These are phyloP conservation scores for Abscondita cerata DNA, from an alignment of 2,888 invertebrate species.

Conservation along the genomic window DNA sequence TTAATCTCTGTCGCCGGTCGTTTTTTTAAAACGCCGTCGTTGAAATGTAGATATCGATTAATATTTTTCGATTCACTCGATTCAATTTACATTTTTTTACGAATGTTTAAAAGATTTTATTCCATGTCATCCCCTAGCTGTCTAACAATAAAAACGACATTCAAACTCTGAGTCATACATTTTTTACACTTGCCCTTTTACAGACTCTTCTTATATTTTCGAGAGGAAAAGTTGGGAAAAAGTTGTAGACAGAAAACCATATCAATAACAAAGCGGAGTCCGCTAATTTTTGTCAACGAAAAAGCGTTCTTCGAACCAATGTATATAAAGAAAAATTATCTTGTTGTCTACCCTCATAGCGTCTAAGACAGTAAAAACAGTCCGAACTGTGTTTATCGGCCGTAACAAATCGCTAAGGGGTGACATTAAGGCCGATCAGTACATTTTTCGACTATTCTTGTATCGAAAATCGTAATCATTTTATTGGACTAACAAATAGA, in stretches of 20 bases:
- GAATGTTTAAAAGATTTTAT: too few species aligned
- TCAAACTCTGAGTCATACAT: slow-evolving; percentile 30
- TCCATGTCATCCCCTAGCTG: too few species aligned
- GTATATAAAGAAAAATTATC: slow-evolving; percentile 31
- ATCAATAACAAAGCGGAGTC: slow-evolving; percentile 47
- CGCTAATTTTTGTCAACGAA: slow-evolving; percentile 26
- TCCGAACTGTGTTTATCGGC: slow-evolving; percentile 55
- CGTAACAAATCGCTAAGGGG: slow-evolving; percentile 56
- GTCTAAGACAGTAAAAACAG: slow-evolving; percentile 52
- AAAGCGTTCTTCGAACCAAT: slow-evolving; percentile 11
- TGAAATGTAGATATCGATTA: too few species aligned
- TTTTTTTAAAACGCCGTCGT: too few species aligned
- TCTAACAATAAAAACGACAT: slow-evolving; percentile 24
- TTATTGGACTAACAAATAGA: slow-evolving; percentile 35
- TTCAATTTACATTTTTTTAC: too few species aligned
- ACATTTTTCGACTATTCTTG: slow-evolving; percentile 38
- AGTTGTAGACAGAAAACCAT: slow-evolving; percentile 47
- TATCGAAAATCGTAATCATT: slow-evolving; percentile 40
- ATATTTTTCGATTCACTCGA: too few species aligned
- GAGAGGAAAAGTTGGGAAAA: slow-evolving; percentile 49
- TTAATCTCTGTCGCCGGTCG: too few species aligned
- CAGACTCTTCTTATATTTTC: slow-evolving; percentile 29
- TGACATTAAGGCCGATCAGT: slow-evolving; percentile 46
- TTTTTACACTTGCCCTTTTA: slow-evolving; percentile 16
- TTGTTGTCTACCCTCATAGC: slow-evolving; percentile 36